Evolutionary conservation across 2,113 vertebrate genomes (phyloP).

Genomic region (Equus quagga): DNA sequence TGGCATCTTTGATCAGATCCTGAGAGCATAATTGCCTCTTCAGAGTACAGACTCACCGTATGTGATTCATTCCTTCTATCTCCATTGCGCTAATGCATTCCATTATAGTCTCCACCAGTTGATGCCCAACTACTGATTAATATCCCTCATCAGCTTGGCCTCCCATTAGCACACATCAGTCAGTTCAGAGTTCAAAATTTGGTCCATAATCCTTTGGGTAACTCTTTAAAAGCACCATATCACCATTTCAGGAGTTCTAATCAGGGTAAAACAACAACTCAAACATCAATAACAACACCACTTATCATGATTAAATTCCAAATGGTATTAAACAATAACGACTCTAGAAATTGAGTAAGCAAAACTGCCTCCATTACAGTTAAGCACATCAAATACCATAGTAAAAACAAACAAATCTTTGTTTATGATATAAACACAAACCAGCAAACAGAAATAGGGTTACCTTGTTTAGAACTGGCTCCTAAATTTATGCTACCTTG

Average conservation of each 20-base stretch:
- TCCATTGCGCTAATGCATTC: not conserved
- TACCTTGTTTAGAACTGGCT: not conserved
- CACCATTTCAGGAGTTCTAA: not conserved
- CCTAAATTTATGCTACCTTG: not conserved
- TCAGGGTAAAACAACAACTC: not conserved
- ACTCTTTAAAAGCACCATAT: not conserved
- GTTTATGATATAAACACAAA: not conserved
- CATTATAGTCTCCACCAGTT: not conserved
- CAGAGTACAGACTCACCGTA: not conserved
- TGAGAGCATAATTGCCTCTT: not conserved
- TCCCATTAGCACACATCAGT: not conserved
- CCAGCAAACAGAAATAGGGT: not conserved
- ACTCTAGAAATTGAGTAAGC: not conserved
- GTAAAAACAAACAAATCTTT: not conserved
- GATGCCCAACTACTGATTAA: not conserved
- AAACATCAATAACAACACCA: not conserved
- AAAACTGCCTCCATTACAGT: not conserved
- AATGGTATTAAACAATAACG: not conserved
- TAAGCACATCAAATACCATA: not conserved
- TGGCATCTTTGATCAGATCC: not conserved
- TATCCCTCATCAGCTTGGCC: not conserved
- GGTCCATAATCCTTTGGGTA: not conserved
- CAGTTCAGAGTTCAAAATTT: not conserved
- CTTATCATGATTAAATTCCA: not conserved
- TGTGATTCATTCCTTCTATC: not conserved